Evolutionary conservation across 2,888 invertebrate species (phyloP).

Genomic region (Endotricha flammealis): DNA sequence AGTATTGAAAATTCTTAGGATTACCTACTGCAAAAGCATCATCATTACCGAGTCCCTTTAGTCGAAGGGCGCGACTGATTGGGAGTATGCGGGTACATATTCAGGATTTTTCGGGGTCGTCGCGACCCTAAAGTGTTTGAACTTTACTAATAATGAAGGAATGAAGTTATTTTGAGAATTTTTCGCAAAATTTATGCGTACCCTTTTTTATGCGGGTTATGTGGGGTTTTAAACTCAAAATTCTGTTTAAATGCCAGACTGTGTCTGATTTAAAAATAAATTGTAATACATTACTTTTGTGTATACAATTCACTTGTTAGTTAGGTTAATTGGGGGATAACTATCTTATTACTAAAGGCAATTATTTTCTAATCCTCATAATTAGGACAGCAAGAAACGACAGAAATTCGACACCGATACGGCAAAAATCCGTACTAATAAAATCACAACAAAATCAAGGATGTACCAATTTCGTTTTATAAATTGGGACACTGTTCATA

Average conservation of each 20-base stretch:
- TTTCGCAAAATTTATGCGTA: neutral
- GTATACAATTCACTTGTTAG: too few relatives aligned
- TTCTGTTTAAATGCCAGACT: neutral
- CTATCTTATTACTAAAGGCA: too few relatives aligned
- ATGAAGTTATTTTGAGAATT: constrained; percentile 9
- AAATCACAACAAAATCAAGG: too few relatives aligned
- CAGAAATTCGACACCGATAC: too few relatives aligned
- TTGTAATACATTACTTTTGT: too few relatives aligned
- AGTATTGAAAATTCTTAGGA: neutral
- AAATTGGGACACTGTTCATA: too few relatives aligned
- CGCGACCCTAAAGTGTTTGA: constrained; percentile 10
- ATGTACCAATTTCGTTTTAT: too few relatives aligned
- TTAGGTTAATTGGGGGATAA: too few relatives aligned
- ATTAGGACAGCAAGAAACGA: too few relatives aligned
- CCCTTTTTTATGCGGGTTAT: neutral
- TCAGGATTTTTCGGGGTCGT: constrained; percentile 9
- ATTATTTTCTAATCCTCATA: too few relatives aligned
- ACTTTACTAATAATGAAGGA: constrained; percentile 9
- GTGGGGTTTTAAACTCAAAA: too few relatives aligned
- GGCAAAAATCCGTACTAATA: too few relatives aligned
- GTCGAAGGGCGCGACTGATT: constrained; percentile 5
- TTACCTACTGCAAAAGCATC: neutral
- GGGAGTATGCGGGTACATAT: constrained; percentile 5
- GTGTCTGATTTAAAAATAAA: neutral
- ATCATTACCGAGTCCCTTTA: neutral